phyloP scores from a whole-genome alignment of 2,113 vertebrate genomes.

The Sterna hirundo region DNA sequence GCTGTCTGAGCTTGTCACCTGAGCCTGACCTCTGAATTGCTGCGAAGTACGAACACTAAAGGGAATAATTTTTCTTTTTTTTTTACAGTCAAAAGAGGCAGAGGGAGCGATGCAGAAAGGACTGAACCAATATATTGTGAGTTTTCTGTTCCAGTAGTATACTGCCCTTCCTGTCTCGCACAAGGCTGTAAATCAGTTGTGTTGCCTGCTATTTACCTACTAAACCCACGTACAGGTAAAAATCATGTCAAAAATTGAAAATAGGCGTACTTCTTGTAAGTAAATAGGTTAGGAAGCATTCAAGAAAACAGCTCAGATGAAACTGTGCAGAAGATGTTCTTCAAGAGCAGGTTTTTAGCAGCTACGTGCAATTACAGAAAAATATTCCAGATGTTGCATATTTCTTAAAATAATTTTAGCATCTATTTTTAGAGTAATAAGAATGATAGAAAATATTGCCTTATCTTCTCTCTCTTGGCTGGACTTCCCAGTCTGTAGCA shows the following conservation, averaged over 20 bases:
- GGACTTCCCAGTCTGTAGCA: neutral
- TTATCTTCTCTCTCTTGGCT: neutral
- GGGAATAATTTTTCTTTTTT: neutral
- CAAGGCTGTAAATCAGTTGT: neutral
- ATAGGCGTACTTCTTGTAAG: neutral
- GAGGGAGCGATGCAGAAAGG: neutral
- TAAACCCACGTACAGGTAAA: neutral
- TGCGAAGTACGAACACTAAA: neutral
- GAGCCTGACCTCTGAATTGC: neutral
- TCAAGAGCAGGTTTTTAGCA: constrained; percentile 16
- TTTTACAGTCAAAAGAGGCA: neutral
- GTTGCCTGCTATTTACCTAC: neutral
- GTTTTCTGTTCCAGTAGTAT: neutral
- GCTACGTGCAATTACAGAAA: neutral
- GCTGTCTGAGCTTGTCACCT: neutral
- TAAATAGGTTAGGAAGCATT: neutral
- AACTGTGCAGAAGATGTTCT: neutral
- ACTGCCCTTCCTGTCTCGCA: neutral
- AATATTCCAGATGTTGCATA: constrained; percentile 30
- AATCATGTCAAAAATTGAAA: neutral
- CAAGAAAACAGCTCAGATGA: neutral
- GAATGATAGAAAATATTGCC: constrained; percentile 46
- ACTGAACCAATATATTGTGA: neutral
- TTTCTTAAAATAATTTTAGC: constrained; percentile 58
- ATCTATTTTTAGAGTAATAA: constrained; percentile 34